phyloP scores from a whole-genome alignment of 2,797 vertebrate species.

The Poeciliopsis gracilis region DNA sequence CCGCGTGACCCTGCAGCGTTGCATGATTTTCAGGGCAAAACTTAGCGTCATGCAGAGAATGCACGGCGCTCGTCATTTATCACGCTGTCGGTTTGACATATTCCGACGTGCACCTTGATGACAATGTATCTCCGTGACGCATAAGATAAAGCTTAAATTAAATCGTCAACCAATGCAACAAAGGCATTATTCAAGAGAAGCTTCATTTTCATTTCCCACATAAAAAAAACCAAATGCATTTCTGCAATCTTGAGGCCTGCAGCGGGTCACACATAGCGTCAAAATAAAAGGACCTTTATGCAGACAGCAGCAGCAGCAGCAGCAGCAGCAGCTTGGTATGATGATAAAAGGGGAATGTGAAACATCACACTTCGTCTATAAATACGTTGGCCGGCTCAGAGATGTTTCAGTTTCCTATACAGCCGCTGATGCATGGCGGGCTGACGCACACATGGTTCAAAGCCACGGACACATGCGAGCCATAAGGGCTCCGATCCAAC shows the following conservation, averaged over 20 bases:
- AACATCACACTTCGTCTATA: slow-evolving; percentile 78
- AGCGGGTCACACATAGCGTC: slow-evolving; percentile 19
- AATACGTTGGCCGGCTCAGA: slow-evolving; percentile 62
- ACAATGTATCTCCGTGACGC: not conserved
- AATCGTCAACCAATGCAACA: not conserved
- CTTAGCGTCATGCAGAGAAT: not conserved
- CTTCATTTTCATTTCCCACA: not conserved
- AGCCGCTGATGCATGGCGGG: slow-evolving; percentile 34
- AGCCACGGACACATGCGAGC: slow-evolving; percentile 14
- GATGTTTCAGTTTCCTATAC: slow-evolving; percentile 60
- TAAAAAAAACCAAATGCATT: not conserved
- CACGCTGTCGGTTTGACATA: not conserved
- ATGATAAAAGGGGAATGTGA: slow-evolving; percentile 78
- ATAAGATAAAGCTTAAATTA: not conserved
- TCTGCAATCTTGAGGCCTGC: slow-evolving; percentile 18
- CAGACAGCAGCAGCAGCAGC: slow-evolving; percentile 28
- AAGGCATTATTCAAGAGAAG: not conserved
- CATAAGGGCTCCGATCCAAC: not conserved
- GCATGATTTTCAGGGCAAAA: not conserved
- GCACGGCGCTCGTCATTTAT: not conserved
- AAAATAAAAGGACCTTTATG: slow-evolving; percentile 43
- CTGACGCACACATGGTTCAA: slow-evolving; percentile 41
- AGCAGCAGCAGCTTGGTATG: slow-evolving; percentile 23
- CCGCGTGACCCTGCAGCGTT: not conserved
- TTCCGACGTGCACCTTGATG: not conserved